Evolutionary conservation across 2,888 invertebrate species (phyloP).

Genomic region (Ennomos erosarius): DNA sequence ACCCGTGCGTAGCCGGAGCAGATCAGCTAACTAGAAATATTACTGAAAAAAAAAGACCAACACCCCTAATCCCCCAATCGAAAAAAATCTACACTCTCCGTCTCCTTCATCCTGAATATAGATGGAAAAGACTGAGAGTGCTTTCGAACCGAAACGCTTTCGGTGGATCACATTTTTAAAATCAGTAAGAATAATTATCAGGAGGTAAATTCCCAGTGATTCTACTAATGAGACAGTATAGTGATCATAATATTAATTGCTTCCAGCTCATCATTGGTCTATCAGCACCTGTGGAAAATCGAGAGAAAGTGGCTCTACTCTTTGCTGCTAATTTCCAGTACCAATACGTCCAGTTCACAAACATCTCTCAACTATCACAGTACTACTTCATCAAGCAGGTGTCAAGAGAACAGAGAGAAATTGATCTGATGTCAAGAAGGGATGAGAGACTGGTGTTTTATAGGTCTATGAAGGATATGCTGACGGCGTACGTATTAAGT

Average conservation of each 20-base stretch:
- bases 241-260: neutral
- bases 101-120: no score
- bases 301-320: slow-evolving; percentile 79
- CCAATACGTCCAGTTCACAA: slow-evolving; percentile 84
- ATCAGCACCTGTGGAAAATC: slow-evolving; percentile 83
- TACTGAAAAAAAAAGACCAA: no score
- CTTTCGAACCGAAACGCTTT: no score
- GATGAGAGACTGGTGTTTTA: slow-evolving; percentile 74
- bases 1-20: no score
- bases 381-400: slow-evolving; percentile 77
- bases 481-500: slow-evolving; percentile 60
- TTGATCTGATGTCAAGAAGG: slow-evolving; percentile 56
- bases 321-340: slow-evolving; percentile 88
- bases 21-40: no score
- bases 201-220: no score
- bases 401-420: slow-evolving; percentile 68
- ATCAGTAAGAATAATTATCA: no score
- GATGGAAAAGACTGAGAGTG: no score
- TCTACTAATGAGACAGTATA: neutral
- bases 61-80: no score
- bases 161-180: no score
- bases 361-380: slow-evolving; percentile 77
- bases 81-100: no score
- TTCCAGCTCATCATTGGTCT: slow-evolving; percentile 86
- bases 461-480: slow-evolving; percentile 62